Conservation (phyloP, 2,888 invertebrate genomes). For the Callinectes sapidus region DNA sequence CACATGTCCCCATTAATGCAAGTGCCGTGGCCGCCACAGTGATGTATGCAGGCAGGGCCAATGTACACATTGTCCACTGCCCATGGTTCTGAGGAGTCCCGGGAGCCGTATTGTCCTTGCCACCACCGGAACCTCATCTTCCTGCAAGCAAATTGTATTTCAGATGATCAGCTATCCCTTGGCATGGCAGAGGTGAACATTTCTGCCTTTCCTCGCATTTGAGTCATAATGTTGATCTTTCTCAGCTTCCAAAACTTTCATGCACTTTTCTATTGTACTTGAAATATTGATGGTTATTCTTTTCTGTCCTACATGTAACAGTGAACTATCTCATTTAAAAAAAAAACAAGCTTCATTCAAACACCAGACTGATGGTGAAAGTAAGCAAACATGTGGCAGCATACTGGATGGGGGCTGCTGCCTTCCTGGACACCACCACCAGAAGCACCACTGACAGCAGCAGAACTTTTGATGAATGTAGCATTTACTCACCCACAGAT, state of each 20-base stretch:
- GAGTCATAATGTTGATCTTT: neutral
- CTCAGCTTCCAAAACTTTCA: no score
- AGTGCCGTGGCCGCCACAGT: conserved; percentile 76
- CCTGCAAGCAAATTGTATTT: conserved; percentile 73
- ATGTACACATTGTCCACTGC: conserved; percentile 77
- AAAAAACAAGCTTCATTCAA: no score
- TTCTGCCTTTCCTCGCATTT: no score
- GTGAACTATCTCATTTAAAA: no score
- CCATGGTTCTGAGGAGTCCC: conserved; percentile 76
- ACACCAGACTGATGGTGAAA: no score
- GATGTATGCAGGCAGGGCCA: conserved; percentile 76
- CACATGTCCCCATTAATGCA: conserved; percentile 75
- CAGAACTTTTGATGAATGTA: neutral
- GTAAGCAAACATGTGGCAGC: no score
- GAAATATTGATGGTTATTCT: no score
- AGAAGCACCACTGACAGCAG: neutral
- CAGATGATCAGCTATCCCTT: no score
- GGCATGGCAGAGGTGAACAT: no score
- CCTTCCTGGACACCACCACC: neutral
- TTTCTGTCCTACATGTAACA: no score
- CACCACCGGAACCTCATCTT: conserved; percentile 76
- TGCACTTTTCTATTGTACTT: neutral
- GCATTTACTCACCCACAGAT: conserved; percentile 76
- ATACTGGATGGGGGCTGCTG: neutral
- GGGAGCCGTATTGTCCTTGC: conserved; percentile 75